These are phyloP conservation scores for Onychostoma macrolepis DNA, from an alignment of 2,113 vertebrate species.

Conservation along the genomic window DNA sequence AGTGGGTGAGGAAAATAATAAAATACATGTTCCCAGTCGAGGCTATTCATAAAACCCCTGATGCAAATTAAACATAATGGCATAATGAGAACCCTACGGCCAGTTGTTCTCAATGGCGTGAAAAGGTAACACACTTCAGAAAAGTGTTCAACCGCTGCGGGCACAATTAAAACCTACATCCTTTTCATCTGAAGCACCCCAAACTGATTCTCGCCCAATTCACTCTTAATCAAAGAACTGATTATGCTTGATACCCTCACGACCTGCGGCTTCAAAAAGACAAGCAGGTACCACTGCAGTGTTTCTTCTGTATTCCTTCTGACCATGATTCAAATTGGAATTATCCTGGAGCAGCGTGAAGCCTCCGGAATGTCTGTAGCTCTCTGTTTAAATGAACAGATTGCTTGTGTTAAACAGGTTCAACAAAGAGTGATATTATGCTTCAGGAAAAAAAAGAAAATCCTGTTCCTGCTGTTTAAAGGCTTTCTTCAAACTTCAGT, in stretches of 20 bases:
- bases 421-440: background rate
- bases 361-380: background rate
- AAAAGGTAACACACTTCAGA: slow-evolving; percentile 60
- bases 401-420: slow-evolving; percentile 21
- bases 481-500: background rate
- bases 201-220: slow-evolving; percentile 66
- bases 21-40: background rate
- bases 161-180: slow-evolving; percentile 70
- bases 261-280: background rate
- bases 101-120: slow-evolving; percentile 59
- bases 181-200: slow-evolving; percentile 67
- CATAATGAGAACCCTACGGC: slow-evolving; percentile 59
- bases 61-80: slow-evolving; percentile 69
- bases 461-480: background rate
- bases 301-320: background rate
- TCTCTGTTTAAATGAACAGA: background rate
- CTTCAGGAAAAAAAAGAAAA: background rate
- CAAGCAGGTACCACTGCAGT: background rate
- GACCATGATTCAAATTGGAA: slow-evolving; percentile 56
- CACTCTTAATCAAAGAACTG: slow-evolving; percentile 52
- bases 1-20: background rate
- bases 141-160: slow-evolving; percentile 61
- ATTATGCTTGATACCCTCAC: slow-evolving; percentile 41
- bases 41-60: slow-evolving; percentile 40
- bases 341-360: slow-evolving; percentile 52